phyloP scores from a whole-genome alignment of 2,113 vertebrate genomes.

The Riparia riparia region DNA sequence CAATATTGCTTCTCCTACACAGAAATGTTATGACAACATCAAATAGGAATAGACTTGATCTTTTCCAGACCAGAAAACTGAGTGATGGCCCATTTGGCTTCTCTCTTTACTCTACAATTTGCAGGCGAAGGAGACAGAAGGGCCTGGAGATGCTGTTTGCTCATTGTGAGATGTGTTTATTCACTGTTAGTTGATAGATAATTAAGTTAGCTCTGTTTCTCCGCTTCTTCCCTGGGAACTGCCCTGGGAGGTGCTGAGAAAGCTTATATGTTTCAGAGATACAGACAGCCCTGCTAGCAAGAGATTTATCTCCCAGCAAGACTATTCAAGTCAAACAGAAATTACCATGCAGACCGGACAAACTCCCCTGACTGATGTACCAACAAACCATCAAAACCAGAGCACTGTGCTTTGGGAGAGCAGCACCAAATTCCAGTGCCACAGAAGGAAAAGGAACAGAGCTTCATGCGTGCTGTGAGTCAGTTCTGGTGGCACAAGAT shows the following conservation, averaged over 20 bases:
- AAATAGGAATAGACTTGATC: background rate
- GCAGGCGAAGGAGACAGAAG: background rate
- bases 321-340: background rate
- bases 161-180: background rate
- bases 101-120: background rate
- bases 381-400: background rate
- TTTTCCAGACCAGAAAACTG: background rate
- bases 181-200: background rate
- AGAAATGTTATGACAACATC: background rate
- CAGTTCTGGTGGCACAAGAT: background rate
- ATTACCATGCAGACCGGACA: background rate
- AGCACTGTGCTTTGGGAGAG: background rate
- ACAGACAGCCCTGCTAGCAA: background rate
- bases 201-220: slow-evolving; percentile 22
- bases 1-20: background rate
- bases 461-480: fast-evolving
- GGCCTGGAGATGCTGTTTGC: background rate
- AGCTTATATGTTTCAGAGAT: background rate
- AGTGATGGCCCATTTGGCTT: background rate
- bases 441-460: background rate
- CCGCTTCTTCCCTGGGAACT: background rate
- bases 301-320: slow-evolving; percentile 7
- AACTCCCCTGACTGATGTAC: background rate
- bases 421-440: fast-evolving
- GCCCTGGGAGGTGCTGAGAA: background rate